Evolutionary conservation across 2,113 vertebrate genomes (phyloP).

Genomic region (Notechis scutatus): DNA sequence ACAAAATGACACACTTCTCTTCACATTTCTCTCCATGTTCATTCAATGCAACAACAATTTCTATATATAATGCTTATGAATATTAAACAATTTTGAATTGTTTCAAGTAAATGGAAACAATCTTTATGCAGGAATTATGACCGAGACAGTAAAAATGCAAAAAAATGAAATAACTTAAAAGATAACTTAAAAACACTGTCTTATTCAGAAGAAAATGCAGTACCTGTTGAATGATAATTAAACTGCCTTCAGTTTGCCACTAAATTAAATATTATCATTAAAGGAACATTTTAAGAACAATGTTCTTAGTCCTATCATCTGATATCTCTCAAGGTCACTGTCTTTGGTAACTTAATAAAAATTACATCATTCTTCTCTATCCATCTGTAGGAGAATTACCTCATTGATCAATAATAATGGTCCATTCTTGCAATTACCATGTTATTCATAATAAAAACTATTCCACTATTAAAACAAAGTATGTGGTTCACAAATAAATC

Average conservation of each 20-base stretch:
- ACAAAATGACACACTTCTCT: background rate
- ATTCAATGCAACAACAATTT: background rate
- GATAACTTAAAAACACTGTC: background rate
- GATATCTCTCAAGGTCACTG: conserved; percentile 73
- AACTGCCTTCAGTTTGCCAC: conserved; percentile 31
- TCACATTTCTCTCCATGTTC: background rate
- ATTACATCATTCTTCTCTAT: conserved; percentile 73
- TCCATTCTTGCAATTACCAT: conserved; percentile 41
- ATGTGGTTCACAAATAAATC: background rate
- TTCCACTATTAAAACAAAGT: conserved; percentile 8
- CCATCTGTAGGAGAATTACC: conserved; percentile 65
- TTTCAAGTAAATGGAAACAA: background rate
- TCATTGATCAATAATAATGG: conserved; percentile 72
- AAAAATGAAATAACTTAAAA: background rate
- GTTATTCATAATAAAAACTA: background rate
- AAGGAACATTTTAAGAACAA: conserved; percentile 53
- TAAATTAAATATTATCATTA: conserved; percentile 38
- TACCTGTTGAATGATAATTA: conserved; percentile 3
- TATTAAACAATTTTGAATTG: background rate
- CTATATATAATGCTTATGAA: background rate
- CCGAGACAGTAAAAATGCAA: conserved; percentile 14
- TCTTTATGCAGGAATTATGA: background rate
- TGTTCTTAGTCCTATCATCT: conserved; percentile 53
- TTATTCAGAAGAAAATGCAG: conserved; percentile 10
- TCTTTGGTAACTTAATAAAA: conserved; percentile 61